These are phyloP conservation scores for Prolemur simus DNA, from an alignment of 2,113 vertebrate species.

Conservation along the genomic window DNA sequence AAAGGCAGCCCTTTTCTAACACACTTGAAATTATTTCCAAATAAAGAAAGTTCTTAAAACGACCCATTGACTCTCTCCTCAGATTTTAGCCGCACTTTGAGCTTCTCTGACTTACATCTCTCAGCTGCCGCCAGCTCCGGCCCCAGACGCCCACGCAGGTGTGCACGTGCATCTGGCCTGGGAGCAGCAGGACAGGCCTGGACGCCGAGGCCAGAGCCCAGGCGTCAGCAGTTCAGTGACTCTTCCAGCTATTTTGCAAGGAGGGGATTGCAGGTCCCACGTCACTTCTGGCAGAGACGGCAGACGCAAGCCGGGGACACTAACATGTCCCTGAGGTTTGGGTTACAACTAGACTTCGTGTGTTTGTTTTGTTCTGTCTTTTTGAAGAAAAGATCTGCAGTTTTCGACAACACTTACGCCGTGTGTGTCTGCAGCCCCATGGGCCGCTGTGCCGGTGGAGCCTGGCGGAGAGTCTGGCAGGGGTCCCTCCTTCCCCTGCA, in stretches of 20 bases:
- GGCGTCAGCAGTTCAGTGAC: background rate
- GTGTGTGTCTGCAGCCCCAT: background rate
- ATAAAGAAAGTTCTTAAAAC: background rate
- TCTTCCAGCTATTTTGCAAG: background rate
- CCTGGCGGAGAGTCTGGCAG: too few species aligned
- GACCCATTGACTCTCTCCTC: background rate
- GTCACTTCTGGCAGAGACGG: background rate
- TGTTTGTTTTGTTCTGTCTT: background rate
- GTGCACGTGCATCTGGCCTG: background rate
- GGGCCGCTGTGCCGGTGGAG: background rate
- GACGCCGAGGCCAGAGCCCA: background rate
- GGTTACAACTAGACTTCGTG: background rate
- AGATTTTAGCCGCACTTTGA: background rate
- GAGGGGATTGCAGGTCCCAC: background rate
- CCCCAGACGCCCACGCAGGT: rapidly evolving
- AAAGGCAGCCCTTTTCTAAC: background rate
- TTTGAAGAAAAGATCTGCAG: background rate
- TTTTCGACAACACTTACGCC: background rate
- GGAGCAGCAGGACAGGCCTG: too few species aligned
- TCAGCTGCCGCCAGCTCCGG: rapidly evolving
- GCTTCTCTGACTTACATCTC: background rate
- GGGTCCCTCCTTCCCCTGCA: background rate
- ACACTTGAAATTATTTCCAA: background rate
- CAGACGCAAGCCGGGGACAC: background rate
- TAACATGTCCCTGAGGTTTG: background rate